These are phyloP conservation scores for Gopherus evgoodei DNA, from an alignment of 2,113 vertebrate genomes.

Conservation along the genomic window DNA sequence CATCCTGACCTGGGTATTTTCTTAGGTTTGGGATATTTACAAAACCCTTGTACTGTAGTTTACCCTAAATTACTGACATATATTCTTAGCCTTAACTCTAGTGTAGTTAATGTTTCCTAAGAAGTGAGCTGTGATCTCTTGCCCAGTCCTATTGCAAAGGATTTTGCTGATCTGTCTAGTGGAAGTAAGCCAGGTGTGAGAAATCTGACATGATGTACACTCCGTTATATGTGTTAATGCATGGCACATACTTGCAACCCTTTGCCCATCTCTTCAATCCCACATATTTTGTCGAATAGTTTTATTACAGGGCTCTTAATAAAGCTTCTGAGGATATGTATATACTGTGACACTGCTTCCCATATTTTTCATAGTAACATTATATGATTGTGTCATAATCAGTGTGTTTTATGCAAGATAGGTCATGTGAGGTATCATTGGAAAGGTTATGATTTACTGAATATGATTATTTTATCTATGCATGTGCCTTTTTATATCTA, in stretches of 20 bases:
- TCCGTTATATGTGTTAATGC: neutral
- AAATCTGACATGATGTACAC: neutral
- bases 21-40: neutral
- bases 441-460: too few relatives aligned
- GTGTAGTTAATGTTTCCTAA: neutral
- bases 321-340: neutral
- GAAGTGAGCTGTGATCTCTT: neutral
- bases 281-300: neutral
- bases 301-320: neutral
- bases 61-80: neutral
- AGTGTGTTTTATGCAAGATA: too few relatives aligned
- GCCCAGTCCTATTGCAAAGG: neutral
- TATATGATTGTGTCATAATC: too few relatives aligned
- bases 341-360: neutral
- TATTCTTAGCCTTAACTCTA: neutral
- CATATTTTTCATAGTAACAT: too few relatives aligned
- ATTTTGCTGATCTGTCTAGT: neutral
- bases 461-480: too few relatives aligned
- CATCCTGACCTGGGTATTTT: neutral
- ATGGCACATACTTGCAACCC: neutral
- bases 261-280: neutral
- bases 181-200: neutral
- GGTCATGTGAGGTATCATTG: too few relatives aligned
- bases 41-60: neutral
- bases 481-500: too few relatives aligned